These are phyloP conservation scores for Drosophila seclusa DNA, from an alignment of 2,888 invertebrate genomes.

Conservation along the genomic window DNA sequence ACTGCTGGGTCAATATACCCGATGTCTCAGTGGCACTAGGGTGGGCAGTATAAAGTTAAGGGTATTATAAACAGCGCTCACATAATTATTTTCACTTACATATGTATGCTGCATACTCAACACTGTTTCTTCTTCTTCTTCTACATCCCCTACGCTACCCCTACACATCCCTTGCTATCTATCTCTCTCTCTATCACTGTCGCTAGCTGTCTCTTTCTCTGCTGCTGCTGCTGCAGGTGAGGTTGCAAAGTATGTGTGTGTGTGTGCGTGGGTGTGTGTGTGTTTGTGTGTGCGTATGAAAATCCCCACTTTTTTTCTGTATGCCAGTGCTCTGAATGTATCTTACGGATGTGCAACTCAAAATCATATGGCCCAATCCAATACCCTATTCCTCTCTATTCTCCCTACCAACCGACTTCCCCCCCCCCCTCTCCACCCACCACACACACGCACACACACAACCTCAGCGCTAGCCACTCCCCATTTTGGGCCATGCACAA, in stretches of 20 bases:
- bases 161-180: background rate
- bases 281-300: slow-evolving; percentile 4
- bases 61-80: slow-evolving; percentile 7
- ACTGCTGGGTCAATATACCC: slow-evolving; percentile 1
- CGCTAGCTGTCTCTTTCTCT: background rate
- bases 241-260: slow-evolving; percentile 21
- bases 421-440: background rate
- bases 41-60: background rate
- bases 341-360: slow-evolving; percentile 14
- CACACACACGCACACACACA: background rate
- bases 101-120: slow-evolving; percentile 11
- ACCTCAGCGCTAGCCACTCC: slow-evolving; percentile 4
- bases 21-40: background rate
- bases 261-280: background rate
- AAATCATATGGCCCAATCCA: slow-evolving; percentile 10
- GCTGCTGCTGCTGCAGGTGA: slow-evolving; percentile 2
- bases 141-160: background rate
- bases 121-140: background rate
- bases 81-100: slow-evolving; percentile 32
- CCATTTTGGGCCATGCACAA: slow-evolving; percentile 7
- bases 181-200: background rate
- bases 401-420: background rate
- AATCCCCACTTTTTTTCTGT: slow-evolving; percentile 11
- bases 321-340: slow-evolving; percentile 6
- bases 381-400: background rate